phyloP scores from a whole-genome alignment of 2,888 invertebrate species.

The Drosophila tripunctata region DNA sequence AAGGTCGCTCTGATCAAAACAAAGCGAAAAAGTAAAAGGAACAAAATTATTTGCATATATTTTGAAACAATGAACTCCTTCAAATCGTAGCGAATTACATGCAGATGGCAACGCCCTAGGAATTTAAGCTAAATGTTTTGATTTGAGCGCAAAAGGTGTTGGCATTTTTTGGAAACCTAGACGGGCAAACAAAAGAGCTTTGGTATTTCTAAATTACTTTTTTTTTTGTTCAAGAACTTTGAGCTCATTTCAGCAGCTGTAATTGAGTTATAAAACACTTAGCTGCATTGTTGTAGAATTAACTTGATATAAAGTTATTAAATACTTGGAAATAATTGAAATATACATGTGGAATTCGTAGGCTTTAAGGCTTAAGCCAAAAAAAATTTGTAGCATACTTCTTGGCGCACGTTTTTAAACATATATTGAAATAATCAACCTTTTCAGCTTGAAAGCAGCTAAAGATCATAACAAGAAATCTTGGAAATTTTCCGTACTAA shows the following conservation, averaged over 20 bases:
- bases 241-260: background rate
- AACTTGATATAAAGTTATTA: background rate
- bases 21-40: constrained; percentile 10
- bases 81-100: constrained; percentile 36
- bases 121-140: constrained; percentile 61
- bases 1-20: constrained; percentile 60
- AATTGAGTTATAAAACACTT: background rate
- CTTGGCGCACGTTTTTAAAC: no score
- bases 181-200: background rate
- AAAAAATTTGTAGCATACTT: background rate
- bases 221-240: constrained; percentile 2
- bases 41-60: constrained; percentile 67
- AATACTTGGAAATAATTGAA: background rate
- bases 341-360: no score
- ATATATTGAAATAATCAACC: no score
- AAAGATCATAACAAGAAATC: no score
- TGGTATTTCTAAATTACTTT: constrained; percentile 5
- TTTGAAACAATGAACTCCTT: constrained; percentile 28
- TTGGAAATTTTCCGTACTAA: no score
- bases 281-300: constrained; percentile 5
- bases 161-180: constrained; percentile 32
- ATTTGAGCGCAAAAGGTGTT: constrained; percentile 58
- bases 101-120: constrained; percentile 30
- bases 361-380: no score
- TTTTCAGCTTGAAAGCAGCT: no score